These are phyloP conservation scores for Diabrotica virgifera DNA, from an alignment of 1,140 invertebrate genomes.

Conservation along the genomic window DNA sequence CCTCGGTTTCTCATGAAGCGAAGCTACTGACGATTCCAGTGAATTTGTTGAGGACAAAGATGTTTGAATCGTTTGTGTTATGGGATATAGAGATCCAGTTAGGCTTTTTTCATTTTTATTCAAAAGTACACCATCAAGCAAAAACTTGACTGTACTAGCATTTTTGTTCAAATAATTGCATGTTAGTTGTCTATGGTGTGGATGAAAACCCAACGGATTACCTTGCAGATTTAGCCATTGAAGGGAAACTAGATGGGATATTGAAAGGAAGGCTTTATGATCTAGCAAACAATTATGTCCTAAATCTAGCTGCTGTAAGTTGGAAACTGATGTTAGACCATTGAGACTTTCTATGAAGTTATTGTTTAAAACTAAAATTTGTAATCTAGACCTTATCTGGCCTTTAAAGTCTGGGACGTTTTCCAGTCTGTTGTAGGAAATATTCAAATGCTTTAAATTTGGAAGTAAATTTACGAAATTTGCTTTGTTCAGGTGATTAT, in stretches of 20 bases:
- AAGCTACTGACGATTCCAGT: slow-evolving; percentile 7
- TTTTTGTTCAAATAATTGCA: slow-evolving; percentile 58
- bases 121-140: slow-evolving; percentile 55
- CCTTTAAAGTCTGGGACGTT: slow-evolving; percentile 55
- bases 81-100: slow-evolving; percentile 44
- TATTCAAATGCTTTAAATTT: slow-evolving; percentile 59
- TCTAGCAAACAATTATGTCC: slow-evolving; percentile 63
- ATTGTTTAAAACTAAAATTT: slow-evolving; percentile 40
- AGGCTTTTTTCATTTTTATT: slow-evolving; percentile 54
- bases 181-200: slow-evolving; percentile 55
- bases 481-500: slow-evolving; percentile 56
- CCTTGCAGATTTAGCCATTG: slow-evolving; percentile 56
- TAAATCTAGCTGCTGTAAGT: slow-evolving; percentile 58
- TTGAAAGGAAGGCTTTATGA: slow-evolving; percentile 54
- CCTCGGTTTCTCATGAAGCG: slow-evolving; percentile 26
- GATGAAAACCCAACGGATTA: slow-evolving; percentile 62
- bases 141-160: slow-evolving; percentile 54
- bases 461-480: slow-evolving; percentile 53
- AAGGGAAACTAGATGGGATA: slow-evolving; percentile 55
- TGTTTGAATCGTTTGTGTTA: slow-evolving; percentile 17
- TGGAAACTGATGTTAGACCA: slow-evolving; percentile 48
- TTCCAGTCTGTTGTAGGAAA: slow-evolving; percentile 62
- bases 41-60: slow-evolving; percentile 11
- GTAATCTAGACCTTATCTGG: slow-evolving; percentile 40
- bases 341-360: slow-evolving; percentile 51